These are phyloP conservation scores for Sceloporus undulatus DNA, from an alignment of 2,113 vertebrate species.

Conservation along the genomic window DNA sequence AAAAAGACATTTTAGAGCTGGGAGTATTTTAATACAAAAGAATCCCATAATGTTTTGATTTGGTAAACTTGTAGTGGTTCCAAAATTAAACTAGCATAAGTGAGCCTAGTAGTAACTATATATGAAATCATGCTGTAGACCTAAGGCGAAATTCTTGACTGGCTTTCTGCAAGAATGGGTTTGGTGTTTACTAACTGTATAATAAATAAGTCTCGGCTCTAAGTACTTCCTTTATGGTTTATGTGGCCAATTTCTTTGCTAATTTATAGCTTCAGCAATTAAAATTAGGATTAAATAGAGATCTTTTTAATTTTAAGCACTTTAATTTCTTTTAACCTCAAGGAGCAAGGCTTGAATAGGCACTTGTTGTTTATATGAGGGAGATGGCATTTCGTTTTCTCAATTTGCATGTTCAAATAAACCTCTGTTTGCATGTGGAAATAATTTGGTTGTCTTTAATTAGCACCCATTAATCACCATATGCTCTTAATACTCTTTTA, in stretches of 20 bases:
- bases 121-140: rapidly evolving
- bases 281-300: slow-evolving; percentile 61
- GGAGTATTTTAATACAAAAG: background rate
- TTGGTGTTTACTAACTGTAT: slow-evolving; percentile 47
- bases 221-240: slow-evolving; percentile 56
- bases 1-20: background rate
- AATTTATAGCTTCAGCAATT: slow-evolving; percentile 36
- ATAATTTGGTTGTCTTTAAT: slow-evolving; percentile 60
- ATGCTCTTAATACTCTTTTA: slow-evolving; percentile 49
- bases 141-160: slow-evolving; percentile 25
- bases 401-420: slow-evolving; percentile 41
- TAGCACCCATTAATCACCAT: slow-evolving; percentile 49
- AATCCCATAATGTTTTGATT: background rate
- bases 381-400: slow-evolving; percentile 55
- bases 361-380: slow-evolving; percentile 34
- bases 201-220: slow-evolving; percentile 28
- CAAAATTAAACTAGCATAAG: slow-evolving; percentile 31
- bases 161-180: slow-evolving; percentile 22
- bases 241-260: slow-evolving; percentile 51
- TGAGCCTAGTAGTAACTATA: slow-evolving; percentile 31
- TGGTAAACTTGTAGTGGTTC: background rate
- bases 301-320: slow-evolving; percentile 58
- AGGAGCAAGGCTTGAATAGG: slow-evolving; percentile 45
- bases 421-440: slow-evolving; percentile 50
- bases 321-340: slow-evolving; percentile 58